Conservation (phyloP, 2,113 vertebrate species). For the Anhinga anhinga region DNA sequence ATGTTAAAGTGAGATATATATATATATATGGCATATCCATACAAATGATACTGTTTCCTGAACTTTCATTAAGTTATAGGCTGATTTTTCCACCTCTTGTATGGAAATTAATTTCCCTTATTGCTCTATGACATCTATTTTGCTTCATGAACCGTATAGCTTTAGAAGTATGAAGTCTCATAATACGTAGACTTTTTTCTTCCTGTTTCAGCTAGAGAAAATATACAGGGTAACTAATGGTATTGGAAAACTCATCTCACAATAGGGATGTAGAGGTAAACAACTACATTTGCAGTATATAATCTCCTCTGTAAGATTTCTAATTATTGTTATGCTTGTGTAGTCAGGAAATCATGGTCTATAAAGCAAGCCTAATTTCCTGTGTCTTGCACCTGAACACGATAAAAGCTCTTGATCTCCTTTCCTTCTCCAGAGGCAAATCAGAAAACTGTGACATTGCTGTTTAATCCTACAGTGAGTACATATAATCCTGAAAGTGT, state of each 20-base stretch:
- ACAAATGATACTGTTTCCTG: not conserved
- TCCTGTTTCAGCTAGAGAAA: not conserved
- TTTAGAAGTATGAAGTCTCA: not conserved
- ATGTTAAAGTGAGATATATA: not conserved
- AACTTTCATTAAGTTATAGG: not conserved
- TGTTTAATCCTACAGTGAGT: slow-evolving; percentile 33
- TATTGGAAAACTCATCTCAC: slow-evolving; percentile 11
- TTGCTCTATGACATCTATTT: not conserved
- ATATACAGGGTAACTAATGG: not conserved
- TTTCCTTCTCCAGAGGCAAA: slow-evolving; percentile 58
- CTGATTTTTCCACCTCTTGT: not conserved
- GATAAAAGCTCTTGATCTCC: slow-evolving; percentile 66
- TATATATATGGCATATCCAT: not conserved
- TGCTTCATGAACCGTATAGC: not conserved
- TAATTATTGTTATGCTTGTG: slow-evolving; percentile 64
- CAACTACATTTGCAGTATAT: slow-evolving; percentile 42
- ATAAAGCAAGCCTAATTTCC: slow-evolving; percentile 66
- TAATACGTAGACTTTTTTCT: not conserved
- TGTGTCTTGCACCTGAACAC: slow-evolving; percentile 64
- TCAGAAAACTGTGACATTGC: slow-evolving; percentile 42
- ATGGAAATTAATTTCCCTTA: not conserved
- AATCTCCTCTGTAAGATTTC: slow-evolving; percentile 50
- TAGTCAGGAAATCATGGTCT: slow-evolving; percentile 64
- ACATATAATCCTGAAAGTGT: slow-evolving; percentile 9
- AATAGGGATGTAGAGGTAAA: slow-evolving; percentile 19